Conservation (phyloP, 2,888 invertebrate genomes). For the Aphidoletes aphidimyza region DNA sequence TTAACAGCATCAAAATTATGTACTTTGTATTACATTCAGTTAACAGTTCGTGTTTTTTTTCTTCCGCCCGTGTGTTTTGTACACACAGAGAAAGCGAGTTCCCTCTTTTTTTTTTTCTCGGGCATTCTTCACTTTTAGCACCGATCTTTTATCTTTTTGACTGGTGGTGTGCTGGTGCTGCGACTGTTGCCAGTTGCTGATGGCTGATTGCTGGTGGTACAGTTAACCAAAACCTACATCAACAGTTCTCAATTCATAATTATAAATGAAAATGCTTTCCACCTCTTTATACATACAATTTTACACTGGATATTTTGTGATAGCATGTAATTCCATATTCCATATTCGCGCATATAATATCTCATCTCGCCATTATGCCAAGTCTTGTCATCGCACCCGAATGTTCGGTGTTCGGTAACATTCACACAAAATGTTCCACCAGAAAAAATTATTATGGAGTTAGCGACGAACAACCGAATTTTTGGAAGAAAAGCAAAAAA, state of each 20-base stretch:
- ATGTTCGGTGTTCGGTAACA: background rate
- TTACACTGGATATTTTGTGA: constrained; percentile 17
- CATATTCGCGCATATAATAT: background rate
- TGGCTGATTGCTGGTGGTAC: background rate
- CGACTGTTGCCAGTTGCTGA: background rate
- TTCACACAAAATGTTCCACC: no score
- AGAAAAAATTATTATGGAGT: no score
- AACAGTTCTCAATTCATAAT: constrained; percentile 15
- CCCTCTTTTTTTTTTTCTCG: no score
- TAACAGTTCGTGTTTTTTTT: background rate
- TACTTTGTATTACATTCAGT: constrained; percentile 8
- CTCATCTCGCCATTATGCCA: background rate
- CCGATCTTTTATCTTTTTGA: background rate
- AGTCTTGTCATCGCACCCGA: background rate
- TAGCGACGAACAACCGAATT: no score
- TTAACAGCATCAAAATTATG: constrained; percentile 22
- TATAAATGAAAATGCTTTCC: constrained; percentile 3
- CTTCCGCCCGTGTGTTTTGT: background rate
- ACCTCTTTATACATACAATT: background rate
- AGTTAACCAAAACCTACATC: constrained; percentile 48
- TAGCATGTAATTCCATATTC: constrained; percentile 41
- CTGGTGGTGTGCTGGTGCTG: background rate
- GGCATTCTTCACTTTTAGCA: background rate
- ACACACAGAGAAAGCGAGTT: no score
- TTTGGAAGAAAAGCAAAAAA: no score